Evolutionary conservation across 1,140 invertebrate species (phyloP).

Genomic region (Carposina sasakii): DNA sequence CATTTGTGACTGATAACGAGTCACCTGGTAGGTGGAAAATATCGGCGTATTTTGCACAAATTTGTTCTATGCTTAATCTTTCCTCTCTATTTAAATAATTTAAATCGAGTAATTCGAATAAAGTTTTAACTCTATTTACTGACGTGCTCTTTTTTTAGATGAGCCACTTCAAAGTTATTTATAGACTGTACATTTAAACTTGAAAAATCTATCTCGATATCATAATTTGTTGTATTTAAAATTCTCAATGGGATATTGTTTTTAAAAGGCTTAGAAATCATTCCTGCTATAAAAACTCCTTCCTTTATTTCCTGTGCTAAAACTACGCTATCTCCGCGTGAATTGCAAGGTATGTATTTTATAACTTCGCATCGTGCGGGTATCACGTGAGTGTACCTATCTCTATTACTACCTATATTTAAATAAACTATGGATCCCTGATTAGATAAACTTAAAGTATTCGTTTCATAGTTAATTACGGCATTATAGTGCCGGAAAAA

Average conservation of each 20-base stretch:
- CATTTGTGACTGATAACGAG: not conserved
- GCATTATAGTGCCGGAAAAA: not conserved
- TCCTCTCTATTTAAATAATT: slow-evolving; percentile 7
- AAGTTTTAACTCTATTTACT: not conserved
- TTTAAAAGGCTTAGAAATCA: not conserved
- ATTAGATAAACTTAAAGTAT: not conserved
- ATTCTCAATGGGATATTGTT: not conserved
- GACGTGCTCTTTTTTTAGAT: not conserved
- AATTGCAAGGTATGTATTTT: not conserved
- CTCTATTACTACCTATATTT: not conserved
- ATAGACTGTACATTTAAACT: not conserved
- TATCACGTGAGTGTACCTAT: not conserved
- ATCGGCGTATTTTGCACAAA: slow-evolving; percentile 6
- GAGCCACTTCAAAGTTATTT: not conserved
- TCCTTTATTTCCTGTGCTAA: not conserved
- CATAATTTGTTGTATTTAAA: slow-evolving; percentile 5
- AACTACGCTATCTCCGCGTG: not conserved
- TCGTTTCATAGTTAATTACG: not conserved
- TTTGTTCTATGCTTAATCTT: not conserved
- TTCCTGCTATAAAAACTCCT: slow-evolving; percentile 5
- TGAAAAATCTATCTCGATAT: not conserved
- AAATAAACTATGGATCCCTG: not conserved
- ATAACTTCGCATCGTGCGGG: slow-evolving; percentile 1
- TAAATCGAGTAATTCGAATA: not conserved
- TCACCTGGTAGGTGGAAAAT: slow-evolving; percentile 9